phyloP scores from a whole-genome alignment of 2,797 vertebrate species.

The Onychomys leucogaster region DNA sequence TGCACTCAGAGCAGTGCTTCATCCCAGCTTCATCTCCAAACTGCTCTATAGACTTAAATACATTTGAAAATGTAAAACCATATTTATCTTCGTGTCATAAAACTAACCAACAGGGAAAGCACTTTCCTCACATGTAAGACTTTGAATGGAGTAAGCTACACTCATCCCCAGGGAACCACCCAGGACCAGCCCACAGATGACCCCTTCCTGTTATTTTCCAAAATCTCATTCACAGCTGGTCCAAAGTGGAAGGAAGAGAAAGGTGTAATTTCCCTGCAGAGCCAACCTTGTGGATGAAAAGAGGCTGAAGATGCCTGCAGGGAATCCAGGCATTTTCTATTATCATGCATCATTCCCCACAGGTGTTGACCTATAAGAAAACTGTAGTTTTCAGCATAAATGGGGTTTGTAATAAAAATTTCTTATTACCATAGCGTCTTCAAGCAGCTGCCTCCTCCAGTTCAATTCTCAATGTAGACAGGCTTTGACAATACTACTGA shows the following conservation, averaged over 20 bases:
- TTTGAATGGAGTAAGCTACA: not conserved
- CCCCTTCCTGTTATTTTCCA: slow-evolving; percentile 53
- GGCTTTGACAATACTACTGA: not conserved
- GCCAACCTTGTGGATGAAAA: slow-evolving; percentile 42
- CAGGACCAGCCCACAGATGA: not conserved
- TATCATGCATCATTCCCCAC: not conserved
- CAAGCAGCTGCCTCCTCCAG: not conserved
- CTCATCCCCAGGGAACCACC: not conserved
- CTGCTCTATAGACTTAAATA: slow-evolving; percentile 91
- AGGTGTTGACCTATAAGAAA: slow-evolving; percentile 5
- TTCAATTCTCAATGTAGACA: no score
- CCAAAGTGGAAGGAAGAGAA: slow-evolving; percentile 64
- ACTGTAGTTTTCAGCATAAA: slow-evolving; percentile 46
- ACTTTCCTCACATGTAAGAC: not conserved
- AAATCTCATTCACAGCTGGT: not conserved
- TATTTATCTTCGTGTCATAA: slow-evolving; percentile 68
- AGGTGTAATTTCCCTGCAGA: slow-evolving; percentile 60
- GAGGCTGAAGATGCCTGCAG: not conserved
- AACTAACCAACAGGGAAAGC: not conserved
- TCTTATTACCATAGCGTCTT: slow-evolving; percentile 53
- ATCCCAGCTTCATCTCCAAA: slow-evolving; percentile 92
- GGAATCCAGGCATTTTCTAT: slow-evolving; percentile 32
- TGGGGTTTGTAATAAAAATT: slow-evolving; percentile 58
- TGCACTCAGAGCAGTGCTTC: slow-evolving; percentile 94
- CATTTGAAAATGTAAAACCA: slow-evolving; percentile 28